Conservation (phyloP, 2,797 vertebrate species). For the Macropodus opercularis region DNA sequence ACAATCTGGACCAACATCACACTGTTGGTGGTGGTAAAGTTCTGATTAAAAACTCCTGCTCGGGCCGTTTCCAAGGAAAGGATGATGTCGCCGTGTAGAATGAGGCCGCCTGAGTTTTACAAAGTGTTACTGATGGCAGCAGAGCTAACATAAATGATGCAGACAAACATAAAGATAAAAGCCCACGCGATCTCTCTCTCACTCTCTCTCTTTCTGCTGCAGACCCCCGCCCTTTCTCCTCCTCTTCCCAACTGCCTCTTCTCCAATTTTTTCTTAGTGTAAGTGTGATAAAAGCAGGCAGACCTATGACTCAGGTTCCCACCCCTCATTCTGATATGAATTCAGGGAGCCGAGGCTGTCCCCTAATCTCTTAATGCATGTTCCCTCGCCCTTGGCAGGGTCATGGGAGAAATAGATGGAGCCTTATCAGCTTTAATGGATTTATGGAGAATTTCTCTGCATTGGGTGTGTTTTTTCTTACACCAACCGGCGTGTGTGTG, state of each 20-base stretch:
- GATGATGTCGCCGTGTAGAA: conserved; percentile 52
- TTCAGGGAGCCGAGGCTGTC: conserved; percentile 66
- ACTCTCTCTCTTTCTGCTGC: conserved; percentile 8
- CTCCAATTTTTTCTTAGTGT: conserved; percentile 29
- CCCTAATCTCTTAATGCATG: conserved; percentile 83
- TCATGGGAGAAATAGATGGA: conserved; percentile 78
- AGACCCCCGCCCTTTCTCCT: conserved; percentile 22
- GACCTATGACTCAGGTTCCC: conserved; percentile 69
- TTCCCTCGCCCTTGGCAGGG: conserved; percentile 79
- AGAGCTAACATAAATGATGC: conserved; percentile 52
- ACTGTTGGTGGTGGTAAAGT: conserved; percentile 45
- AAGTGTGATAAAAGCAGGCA: conserved; percentile 72
- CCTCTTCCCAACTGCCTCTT: conserved; percentile 30
- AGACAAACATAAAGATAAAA: conserved; percentile 72
- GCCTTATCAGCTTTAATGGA: conserved; percentile 81
- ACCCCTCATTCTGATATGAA: conserved; percentile 69
- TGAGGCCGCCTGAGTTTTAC: conserved; percentile 46
- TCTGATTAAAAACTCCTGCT: conserved; percentile 67
- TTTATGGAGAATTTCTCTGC: conserved; percentile 77
- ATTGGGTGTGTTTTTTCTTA: conserved; percentile 21
- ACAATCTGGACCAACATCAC: conserved; percentile 27
- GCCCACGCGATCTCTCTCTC: conserved; percentile 40
- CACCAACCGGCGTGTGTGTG: neutral
- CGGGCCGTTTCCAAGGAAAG: conserved; percentile 51
- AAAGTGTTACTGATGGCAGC: conserved; percentile 63